Evolutionary conservation across 2,888 invertebrate species (phyloP), one percentile per base, ranked within the genome.

Genomic region (Operophtera brumata): DNA sequence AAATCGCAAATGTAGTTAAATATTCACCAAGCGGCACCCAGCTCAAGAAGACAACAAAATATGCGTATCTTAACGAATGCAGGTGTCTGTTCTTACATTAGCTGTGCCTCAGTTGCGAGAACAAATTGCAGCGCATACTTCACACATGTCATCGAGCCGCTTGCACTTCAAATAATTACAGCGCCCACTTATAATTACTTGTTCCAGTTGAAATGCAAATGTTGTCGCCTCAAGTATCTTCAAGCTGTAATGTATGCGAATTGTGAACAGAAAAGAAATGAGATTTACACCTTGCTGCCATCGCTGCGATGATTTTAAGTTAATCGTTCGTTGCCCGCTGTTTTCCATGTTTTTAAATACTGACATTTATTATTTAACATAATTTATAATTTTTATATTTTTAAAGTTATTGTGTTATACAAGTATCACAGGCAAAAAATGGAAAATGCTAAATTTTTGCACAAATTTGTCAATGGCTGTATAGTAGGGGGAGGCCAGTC

Each of bases 191-290:
- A 84, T 87, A 87, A 88, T 87, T 87, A 87, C 83, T 73, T 67
- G 74, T 73, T 68, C 78, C 75, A 80, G 76, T 82, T 84, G 82
- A 84, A 86, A 87, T 88, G 89, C 80, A 87, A 87, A 88, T 87
- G 83, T 80, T 85, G 84, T 84, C 84, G 87, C 87, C 85, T 55
- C 70, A 59, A 77, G 76, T 73, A 61, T 70, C 72, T 74, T 76
- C 71, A 75, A 59, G 59, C 34, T 59, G 64, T 75, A 77, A 76
- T 68, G 68, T 80, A 79, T 83, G 78, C 75, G 82, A 80, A 84
- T 82, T 75, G 78, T 72, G 73, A 72, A 56, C 50, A 82, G 87
- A 86, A 85, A 86, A 86, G 80, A 75, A 70, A 72, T 65, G 77
- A 84, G 84, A 86, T 86, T 87, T 88, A 87, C 86, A 85, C 82